phyloP scores from a whole-genome alignment of 1,140 invertebrate species.

The Trissolcus basalis region DNA sequence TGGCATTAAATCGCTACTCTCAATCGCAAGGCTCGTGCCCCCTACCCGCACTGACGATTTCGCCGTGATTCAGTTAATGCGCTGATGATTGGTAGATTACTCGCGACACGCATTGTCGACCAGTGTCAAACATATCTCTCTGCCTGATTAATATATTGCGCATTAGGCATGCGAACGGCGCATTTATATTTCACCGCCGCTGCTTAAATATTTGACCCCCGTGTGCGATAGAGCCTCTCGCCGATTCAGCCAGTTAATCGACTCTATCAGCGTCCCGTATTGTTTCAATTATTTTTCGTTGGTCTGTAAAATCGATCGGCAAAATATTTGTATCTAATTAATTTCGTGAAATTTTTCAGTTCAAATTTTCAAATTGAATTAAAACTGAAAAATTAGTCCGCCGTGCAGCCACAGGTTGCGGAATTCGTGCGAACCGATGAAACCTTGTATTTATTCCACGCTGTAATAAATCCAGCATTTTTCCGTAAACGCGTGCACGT shows the following conservation, averaged over 20 bases:
- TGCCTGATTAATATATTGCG: constrained; percentile 35
- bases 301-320: no score
- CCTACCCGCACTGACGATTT: constrained; percentile 19
- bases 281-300: constrained; percentile 29
- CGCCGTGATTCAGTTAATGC: constrained; percentile 40
- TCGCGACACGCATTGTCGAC: constrained; percentile 33
- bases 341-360: neutral
- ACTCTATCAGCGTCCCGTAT: constrained; percentile 12
- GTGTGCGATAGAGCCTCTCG: neutral
- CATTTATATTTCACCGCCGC: constrained; percentile 22
- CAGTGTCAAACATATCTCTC: constrained; percentile 43
- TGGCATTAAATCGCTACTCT: constrained; percentile 46
- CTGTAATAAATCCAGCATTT: constrained; percentile 29
- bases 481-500: constrained; percentile 19
- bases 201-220: constrained; percentile 26
- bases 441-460: no score
- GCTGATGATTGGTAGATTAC: constrained; percentile 52
- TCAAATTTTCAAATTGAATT: no score
- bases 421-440: no score
- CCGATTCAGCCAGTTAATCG: constrained; percentile 16
- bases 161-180: constrained; percentile 16
- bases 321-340: constrained; percentile 3
- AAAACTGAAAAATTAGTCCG: no score
- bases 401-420: no score
- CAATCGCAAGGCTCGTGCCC: constrained; percentile 28